phyloP scores from a whole-genome alignment of 2,797 vertebrate genomes.

The Helicolenus hilgendorfi region DNA sequence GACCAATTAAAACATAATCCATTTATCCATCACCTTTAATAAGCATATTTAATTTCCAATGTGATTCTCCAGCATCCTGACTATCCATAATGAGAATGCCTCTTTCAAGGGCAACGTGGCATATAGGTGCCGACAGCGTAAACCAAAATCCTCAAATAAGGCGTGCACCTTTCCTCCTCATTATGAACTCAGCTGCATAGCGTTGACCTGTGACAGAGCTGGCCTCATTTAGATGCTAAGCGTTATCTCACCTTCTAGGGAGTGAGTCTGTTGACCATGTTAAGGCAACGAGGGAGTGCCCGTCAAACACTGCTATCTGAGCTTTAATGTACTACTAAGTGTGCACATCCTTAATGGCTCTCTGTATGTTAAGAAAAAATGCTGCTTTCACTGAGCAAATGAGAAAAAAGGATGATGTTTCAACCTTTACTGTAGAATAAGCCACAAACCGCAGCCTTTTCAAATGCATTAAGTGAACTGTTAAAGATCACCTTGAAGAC shows the following conservation, averaged over 20 bases:
- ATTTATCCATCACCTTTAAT: slow-evolving; percentile 86
- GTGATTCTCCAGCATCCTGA: slow-evolving; percentile 69
- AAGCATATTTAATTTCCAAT: slow-evolving; percentile 84
- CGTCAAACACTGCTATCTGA: slow-evolving; percentile 71
- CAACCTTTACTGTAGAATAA: background rate
- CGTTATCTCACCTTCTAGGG: slow-evolving; percentile 62
- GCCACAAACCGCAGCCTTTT: slow-evolving; percentile 25
- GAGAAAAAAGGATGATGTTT: slow-evolving; percentile 17
- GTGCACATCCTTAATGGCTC: slow-evolving; percentile 49
- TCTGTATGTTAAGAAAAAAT: slow-evolving; percentile 39
- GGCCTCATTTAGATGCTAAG: slow-evolving; percentile 80
- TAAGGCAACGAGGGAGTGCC: slow-evolving; percentile 75
- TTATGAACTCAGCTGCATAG: slow-evolving; percentile 69
- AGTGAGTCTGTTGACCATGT: slow-evolving; percentile 71
- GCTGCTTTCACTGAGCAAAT: slow-evolving; percentile 10
- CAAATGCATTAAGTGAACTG: slow-evolving; percentile 33
- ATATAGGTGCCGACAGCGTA: slow-evolving; percentile 45
- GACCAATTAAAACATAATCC: slow-evolving; percentile 87
- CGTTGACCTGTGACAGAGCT: slow-evolving; percentile 72
- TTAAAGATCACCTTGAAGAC: slow-evolving; percentile 77
- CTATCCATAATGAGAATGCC: slow-evolving; percentile 69
- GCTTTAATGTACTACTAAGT: slow-evolving; percentile 63
- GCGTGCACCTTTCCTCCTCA: slow-evolving; percentile 65
- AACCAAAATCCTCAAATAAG: slow-evolving; percentile 61
- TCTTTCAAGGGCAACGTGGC: slow-evolving; percentile 71